Conservation (phyloP, 2,797 vertebrate genomes). For the Sebastolobus alascanus region DNA sequence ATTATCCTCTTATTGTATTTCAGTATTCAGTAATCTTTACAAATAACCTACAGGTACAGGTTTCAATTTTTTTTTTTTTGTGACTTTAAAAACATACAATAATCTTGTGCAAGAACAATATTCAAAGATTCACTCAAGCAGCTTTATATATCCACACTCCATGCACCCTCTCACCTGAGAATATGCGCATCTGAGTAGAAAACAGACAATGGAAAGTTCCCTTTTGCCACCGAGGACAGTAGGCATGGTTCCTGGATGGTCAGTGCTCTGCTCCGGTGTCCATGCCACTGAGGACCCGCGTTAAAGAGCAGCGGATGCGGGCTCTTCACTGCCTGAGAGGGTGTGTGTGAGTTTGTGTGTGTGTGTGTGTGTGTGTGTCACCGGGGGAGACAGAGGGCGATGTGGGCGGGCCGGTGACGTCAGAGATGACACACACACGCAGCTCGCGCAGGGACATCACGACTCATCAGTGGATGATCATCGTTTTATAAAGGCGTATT, state of each 20-base stretch:
- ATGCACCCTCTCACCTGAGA: constrained; percentile 78
- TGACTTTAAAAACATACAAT: not conserved
- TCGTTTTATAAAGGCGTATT: not conserved
- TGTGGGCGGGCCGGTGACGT: constrained; percentile 75
- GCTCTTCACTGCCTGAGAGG: constrained; percentile 38
- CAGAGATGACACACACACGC: constrained; percentile 72
- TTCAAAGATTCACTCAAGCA: not conserved
- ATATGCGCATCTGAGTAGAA: constrained; percentile 79
- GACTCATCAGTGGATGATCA: constrained; percentile 50
- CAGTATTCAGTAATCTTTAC: not conserved
- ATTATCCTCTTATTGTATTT: not conserved
- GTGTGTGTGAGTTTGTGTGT: not conserved
- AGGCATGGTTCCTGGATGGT: constrained; percentile 83
- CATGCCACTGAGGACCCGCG: constrained; percentile 71
- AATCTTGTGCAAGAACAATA: not conserved
- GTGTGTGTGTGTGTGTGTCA: constrained; percentile 36
- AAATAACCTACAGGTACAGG: not conserved
- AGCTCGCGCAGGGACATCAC: constrained; percentile 67
- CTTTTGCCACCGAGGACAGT: constrained; percentile 78
- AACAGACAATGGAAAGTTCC: constrained; percentile 80
- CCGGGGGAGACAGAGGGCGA: constrained; percentile 47
- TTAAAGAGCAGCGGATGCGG: constrained; percentile 38
- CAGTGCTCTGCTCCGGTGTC: constrained; percentile 71
- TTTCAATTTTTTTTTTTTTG: not conserved
- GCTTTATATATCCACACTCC: not conserved